Evolutionary conservation across 35 echinoderm and acorn worm genomes (phyloP), one percentile per base, ranked within the genome.

Genomic region (Anneissia japonica): DNA sequence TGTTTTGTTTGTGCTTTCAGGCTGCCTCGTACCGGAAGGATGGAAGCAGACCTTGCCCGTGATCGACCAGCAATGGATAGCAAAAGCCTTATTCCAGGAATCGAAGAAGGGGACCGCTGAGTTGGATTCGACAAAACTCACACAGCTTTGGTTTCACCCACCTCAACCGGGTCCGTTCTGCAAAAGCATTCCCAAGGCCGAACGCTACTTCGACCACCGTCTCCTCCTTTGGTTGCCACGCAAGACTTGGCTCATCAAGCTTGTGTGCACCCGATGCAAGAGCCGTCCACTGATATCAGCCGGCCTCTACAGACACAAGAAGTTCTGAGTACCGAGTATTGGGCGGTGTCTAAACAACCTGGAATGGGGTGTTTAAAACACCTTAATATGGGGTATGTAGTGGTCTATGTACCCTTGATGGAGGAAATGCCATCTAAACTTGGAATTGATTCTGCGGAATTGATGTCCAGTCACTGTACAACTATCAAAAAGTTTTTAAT

Each of bases 31-130:
- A 9, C 38, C 82, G 9, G 89, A 84, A 21, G 82, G 89, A 32
- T 90, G 89, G 89, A 84, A 78, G 45, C 73, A 90, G 34, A 85
- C 64, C 13, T 75, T 90, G 74, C 74, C 89, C 16, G 2, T 51
- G 38, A 41, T 19, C 31, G 89, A 86, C 83, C 89, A 91, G 19
- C 0, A 40, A 16, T 91, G 89, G 89, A 38, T 91, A 0, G 86
- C 89, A 1, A 38, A 81, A n/a, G 77, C 83, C 26, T 72, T 91
- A n/a, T 81, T 86, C 89, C 86, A 75, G 46, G 6, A 16, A 45
- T 91, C 89, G 26, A 41, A 75, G 23, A 85, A 76, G 46, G 83
- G 89, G 34, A 82, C 36, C 28, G 38, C 83, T 21, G 83, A 91
- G 43, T 31, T 91, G 16, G 83, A 91, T 41, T 72, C 37, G 32